phyloP scores from a whole-genome alignment of 2,113 vertebrate species.

The Passer montanus region DNA sequence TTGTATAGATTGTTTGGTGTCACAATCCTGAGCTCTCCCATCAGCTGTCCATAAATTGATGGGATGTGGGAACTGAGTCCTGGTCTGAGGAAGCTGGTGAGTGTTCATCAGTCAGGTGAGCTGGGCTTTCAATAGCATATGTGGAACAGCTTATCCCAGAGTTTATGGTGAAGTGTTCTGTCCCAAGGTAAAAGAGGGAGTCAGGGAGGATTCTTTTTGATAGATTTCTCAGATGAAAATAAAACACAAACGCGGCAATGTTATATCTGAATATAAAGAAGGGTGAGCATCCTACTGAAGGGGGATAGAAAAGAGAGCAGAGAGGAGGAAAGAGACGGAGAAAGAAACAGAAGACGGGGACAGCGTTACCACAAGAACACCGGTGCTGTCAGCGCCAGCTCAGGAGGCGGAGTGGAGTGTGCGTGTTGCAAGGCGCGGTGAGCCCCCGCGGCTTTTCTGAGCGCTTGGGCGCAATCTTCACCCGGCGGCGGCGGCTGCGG shows the following conservation, averaged over 20 bases:
- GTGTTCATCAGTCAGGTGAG: not conserved
- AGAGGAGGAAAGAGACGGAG: not conserved
- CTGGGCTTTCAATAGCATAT: rapidly evolving
- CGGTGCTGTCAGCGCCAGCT: not conserved
- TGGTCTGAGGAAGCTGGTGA: not conserved
- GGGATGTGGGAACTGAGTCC: not conserved
- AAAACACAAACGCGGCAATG: not conserved
- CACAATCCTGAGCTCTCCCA: not conserved
- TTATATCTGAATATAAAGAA: not conserved
- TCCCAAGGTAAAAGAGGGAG: not conserved
- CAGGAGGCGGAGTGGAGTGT: not conserved
- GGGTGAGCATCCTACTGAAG: not conserved
- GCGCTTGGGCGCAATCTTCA: not conserved
- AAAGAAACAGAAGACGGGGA: not conserved
- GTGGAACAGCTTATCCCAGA: not conserved
- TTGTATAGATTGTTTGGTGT: not conserved
- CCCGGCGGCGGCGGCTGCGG: no score
- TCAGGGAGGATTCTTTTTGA: not conserved
- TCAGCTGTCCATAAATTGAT: not conserved
- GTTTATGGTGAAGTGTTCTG: not conserved
- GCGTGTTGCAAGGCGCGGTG: no score
- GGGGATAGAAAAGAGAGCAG: not conserved
- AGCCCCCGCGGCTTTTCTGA: no score
- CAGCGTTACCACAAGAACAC: not conserved
- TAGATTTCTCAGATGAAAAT: not conserved